Conservation (phyloP, 2,113 vertebrate species). For the Tapirus terrestris region DNA sequence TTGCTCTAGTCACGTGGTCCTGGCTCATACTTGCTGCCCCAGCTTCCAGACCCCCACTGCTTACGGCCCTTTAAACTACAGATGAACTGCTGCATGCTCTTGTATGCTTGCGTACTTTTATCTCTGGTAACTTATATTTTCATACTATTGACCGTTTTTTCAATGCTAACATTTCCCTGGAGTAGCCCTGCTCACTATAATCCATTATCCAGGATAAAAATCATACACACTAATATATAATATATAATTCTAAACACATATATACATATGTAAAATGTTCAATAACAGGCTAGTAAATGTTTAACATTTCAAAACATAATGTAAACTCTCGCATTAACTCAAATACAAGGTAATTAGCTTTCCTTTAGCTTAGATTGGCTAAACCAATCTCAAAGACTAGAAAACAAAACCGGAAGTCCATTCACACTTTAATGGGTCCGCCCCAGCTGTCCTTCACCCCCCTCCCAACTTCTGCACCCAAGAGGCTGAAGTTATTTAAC, state of each 20-base stretch:
- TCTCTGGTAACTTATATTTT: background rate
- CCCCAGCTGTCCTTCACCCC: background rate
- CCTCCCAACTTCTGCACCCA: background rate
- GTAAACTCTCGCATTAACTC: background rate
- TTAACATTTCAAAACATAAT: constrained; percentile 1
- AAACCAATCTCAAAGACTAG: background rate
- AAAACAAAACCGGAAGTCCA: background rate
- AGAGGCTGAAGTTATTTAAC: background rate
- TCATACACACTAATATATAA: background rate
- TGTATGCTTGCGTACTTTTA: background rate
- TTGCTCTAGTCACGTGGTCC: background rate
- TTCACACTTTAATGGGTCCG: background rate
- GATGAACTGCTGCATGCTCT: background rate
- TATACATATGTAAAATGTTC: background rate
- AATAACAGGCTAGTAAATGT: background rate
- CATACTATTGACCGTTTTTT: background rate
- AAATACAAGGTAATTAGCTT: background rate
- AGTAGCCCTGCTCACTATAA: background rate
- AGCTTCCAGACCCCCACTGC: background rate
- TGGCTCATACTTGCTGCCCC: background rate
- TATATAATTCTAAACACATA: background rate
- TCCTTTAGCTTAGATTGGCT: background rate
- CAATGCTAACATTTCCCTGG: background rate
- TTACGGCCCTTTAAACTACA: too few species aligned
- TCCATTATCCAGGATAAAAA: background rate